A percentile compares a stretch with the other conserved stretches of the same genome.
Evolutionary conservation across 35 echinoderm and acorn worm genomes (phyloP).

Genomic region (Acanthaster planci): DNA sequence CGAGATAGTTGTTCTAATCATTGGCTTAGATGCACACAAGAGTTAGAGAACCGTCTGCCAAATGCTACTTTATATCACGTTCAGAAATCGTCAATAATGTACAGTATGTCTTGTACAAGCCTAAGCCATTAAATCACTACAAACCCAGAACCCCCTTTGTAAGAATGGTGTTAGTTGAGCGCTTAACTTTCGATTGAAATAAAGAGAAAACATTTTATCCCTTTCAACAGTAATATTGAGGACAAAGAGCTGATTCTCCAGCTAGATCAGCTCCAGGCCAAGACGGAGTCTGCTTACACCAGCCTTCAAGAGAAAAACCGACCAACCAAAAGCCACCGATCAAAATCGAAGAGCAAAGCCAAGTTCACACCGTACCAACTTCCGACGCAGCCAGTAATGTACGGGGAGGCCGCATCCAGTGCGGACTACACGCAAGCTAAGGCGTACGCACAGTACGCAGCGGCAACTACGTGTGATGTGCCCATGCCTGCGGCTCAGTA

Average conservation of each 20-base stretch:
- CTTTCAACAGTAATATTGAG: constrained; percentile 91
- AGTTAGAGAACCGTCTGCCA: too few species aligned
- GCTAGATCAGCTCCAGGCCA: constrained; percentile 90
- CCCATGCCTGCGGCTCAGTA: constrained; percentile 63
- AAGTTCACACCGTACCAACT: constrained; percentile 83
- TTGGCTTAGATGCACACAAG: too few species aligned
- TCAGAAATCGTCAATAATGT: too few species aligned
- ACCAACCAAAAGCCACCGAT: constrained; percentile 52
- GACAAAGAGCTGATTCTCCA: constrained; percentile 90
- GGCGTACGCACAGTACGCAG: constrained; percentile 71
- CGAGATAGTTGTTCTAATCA: too few species aligned
- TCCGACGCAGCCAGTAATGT: constrained; percentile 66
- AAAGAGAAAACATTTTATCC: neutral
- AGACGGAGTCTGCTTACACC: constrained; percentile 89
- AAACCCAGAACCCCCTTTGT: too few species aligned
- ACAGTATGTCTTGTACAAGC: too few species aligned
- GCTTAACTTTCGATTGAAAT: neutral
- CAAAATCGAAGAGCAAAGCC: constrained; percentile 72
- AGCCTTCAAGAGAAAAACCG: constrained; percentile 76
- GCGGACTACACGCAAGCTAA: constrained; percentile 80
- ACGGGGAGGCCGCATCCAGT: constrained; percentile 50
- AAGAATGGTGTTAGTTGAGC: neutral
- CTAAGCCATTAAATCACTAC: too few species aligned
- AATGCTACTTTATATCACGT: too few species aligned
- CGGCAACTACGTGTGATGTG: constrained; percentile 82